A percentile compares a stretch with the other conserved stretches of the same genome.
phyloP scores from a whole-genome alignment of 1,140 invertebrate genomes.

The Drosophila sp. region DNA sequence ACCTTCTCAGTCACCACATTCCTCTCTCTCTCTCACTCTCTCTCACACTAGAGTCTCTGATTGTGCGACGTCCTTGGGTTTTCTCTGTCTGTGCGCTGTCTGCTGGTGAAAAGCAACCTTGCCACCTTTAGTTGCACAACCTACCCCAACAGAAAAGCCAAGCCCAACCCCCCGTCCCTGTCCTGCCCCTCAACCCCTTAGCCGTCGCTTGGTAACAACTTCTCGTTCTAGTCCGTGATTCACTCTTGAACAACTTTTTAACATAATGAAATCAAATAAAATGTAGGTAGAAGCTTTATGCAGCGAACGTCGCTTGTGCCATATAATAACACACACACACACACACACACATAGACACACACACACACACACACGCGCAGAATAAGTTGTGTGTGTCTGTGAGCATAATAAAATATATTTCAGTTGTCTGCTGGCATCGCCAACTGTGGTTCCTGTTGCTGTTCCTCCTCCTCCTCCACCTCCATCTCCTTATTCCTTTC shows the following conservation, averaged over 20 bases:
- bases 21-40: background rate
- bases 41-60: background rate
- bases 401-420: conserved; percentile 69
- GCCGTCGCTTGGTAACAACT: conserved; percentile 28
- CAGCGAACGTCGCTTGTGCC: conserved; percentile 54
- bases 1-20: background rate
- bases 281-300: conserved; percentile 74
- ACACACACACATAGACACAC: conserved; percentile 15
- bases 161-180: background rate
- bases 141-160: background rate
- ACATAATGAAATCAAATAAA: conserved; percentile 83
- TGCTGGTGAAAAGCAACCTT: conserved; percentile 45
- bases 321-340: conserved; percentile 46
- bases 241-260: conserved; percentile 82
- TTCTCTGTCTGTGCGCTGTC: conserved; percentile 67
- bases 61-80: conserved; percentile 42
- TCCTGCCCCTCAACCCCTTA: background rate
- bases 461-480: background rate
- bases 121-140: conserved; percentile 12
- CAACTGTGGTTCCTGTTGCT: conserved; percentile 60
- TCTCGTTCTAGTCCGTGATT: conserved; percentile 61
- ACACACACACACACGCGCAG: background rate
- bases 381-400: conserved; percentile 20
- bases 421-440: conserved; percentile 48
- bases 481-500: conserved; percentile 25